Evolutionary conservation across 2,888 invertebrate genomes (phyloP), one percentile per base, ranked within the genome.

Genomic region (Sipha maydis): DNA sequence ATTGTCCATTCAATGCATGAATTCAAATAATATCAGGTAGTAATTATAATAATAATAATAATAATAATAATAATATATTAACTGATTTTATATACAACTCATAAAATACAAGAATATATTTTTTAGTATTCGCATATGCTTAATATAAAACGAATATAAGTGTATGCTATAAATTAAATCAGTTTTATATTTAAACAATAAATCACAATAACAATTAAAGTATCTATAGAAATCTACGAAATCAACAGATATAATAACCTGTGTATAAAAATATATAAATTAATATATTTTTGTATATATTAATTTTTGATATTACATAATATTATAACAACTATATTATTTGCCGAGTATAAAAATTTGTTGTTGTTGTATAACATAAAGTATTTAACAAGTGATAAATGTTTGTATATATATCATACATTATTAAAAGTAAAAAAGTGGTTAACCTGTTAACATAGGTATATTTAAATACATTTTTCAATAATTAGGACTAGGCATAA

Each of bases 191-290:
- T 69, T 86, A 80, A 88, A 88, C 75, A 88, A 88, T 88, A 88
- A 88, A 88, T 88, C 82, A 88, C 88, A 88, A 82, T 88, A 88
- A 88, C 88, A 88, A 85, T 78, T 77, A 77, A 82, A 67, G 34
- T 88, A 82, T 56, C 73, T 88, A 82, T 73, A 75, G 75, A 88
- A 48, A 75, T 82, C 73, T 88, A 88, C 61, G 75, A 67, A 88
- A 88, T 80, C 80, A 88, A 88, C 88, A 88, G 88, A 82, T 75
- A 69, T 54, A 67, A 77, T 79, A 54, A 86, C 28, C 88, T 82
- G 82, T 67, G 61, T 88, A 88, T 82, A 88, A 88, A 88, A 88
- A 88, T 88, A 88, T 88, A 88, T 88, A 86, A 73, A 73, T 79
- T 54, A 79, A 86, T 79, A 79, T 73, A 77, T 48, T 77, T 77